These are phyloP conservation scores for Anolis carolinensis DNA, from an alignment of 2,113 vertebrate genomes.

Conservation along the genomic window DNA sequence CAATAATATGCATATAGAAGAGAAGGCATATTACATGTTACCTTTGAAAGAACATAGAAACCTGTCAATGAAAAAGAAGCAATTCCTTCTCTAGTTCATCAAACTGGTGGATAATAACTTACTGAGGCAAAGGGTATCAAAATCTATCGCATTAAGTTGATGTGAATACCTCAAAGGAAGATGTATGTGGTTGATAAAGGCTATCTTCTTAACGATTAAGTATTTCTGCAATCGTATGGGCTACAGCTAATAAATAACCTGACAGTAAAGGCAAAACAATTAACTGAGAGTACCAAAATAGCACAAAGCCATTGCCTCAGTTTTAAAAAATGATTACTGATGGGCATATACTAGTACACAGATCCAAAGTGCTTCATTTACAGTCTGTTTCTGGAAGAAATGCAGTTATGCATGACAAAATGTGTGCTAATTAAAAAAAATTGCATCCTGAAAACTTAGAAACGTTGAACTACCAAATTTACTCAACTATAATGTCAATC, in stretches of 20 bases:
- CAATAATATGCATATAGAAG: not conserved
- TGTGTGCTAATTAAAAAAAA: not conserved
- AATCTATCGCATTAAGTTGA: conserved; percentile 1
- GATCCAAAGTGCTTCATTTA: not conserved
- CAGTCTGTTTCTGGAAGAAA: not conserved
- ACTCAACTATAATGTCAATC: not conserved
- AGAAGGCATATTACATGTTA: not conserved
- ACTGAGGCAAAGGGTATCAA: not conserved
- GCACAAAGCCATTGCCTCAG: not conserved
- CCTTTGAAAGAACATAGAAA: not conserved
- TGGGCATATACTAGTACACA: not conserved
- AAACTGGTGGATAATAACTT: not conserved
- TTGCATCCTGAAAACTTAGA: not conserved
- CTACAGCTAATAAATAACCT: conserved; percentile 11
- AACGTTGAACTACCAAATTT: no score
- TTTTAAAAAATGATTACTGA: not conserved
- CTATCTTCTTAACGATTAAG: not conserved
- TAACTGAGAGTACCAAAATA: not conserved
- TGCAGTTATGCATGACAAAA: not conserved
- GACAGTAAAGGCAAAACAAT: conserved; percentile 3
- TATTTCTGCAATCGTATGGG: not conserved
- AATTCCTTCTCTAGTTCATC: not conserved
- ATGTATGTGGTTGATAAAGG: not conserved
- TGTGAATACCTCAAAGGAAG: not conserved
- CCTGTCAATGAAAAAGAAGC: not conserved